Evolutionary conservation across 2,797 vertebrate species (phyloP).

Genomic region (Lates japonicus): DNA sequence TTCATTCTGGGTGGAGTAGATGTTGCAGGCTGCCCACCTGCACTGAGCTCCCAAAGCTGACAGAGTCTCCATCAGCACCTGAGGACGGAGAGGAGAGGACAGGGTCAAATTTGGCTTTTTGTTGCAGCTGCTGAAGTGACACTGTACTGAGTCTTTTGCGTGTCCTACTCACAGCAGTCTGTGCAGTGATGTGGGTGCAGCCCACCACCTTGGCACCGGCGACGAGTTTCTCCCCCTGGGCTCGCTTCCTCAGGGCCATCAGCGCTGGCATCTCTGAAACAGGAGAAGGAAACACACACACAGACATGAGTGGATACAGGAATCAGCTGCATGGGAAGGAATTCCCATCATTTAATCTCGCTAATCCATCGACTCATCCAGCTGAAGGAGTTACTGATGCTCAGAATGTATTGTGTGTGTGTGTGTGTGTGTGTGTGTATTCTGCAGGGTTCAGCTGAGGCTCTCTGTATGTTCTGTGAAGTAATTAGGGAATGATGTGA

Average conservation of each 20-base stretch:
- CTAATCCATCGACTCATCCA: slow-evolving; percentile 35
- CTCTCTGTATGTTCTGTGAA: slow-evolving; percentile 28
- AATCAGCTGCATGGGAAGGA: slow-evolving; percentile 41
- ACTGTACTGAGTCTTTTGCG: not conserved
- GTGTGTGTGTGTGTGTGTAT: slow-evolving; percentile 3
- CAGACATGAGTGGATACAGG: not conserved
- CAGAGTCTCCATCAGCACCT: slow-evolving; percentile 98
- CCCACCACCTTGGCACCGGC: slow-evolving; percentile 98
- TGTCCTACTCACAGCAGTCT: slow-evolving; percentile 93
- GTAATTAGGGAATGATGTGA: slow-evolving; percentile 33
- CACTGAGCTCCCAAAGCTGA: slow-evolving; percentile 96
- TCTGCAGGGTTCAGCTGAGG: slow-evolving; percentile 49
- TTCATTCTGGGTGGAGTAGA: slow-evolving; percentile 98
- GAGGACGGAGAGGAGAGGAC: not conserved
- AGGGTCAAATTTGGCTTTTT: not conserved
- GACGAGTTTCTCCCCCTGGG: slow-evolving; percentile 97
- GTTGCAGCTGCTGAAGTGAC: not conserved
- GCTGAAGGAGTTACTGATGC: slow-evolving; percentile 40
- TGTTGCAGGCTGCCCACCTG: slow-evolving; percentile 98
- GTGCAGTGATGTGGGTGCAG: slow-evolving; percentile 98
- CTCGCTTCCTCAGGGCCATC: slow-evolving; percentile 98
- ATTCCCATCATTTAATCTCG: slow-evolving; percentile 57
- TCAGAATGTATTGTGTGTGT: slow-evolving; percentile 10
- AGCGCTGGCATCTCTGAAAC: slow-evolving; percentile 96
- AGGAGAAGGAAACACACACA: slow-evolving; percentile 22